Conservation (phyloP, 2,888 invertebrate genomes). For the Dicranocentrus wangi region DNA sequence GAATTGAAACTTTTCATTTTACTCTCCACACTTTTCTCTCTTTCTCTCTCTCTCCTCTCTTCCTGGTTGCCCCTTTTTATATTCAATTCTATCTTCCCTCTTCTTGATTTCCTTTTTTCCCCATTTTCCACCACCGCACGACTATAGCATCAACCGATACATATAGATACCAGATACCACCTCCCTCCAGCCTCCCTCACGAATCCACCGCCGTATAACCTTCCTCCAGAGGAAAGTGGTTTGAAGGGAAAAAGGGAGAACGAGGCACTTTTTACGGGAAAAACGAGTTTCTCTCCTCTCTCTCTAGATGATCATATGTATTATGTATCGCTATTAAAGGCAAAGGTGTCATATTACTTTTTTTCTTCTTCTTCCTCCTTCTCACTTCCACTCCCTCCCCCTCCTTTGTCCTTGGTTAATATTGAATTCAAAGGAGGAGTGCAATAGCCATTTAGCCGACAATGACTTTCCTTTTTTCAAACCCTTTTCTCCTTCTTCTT, state of each 20-base stretch:
- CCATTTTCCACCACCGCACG: slow-evolving; percentile 9
- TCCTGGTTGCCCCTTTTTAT: slow-evolving; percentile 27
- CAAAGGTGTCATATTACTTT: slow-evolving; percentile 1
- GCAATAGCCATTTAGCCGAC: background rate
- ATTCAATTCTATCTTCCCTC: slow-evolving; percentile 46
- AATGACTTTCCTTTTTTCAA: background rate
- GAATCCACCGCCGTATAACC: slow-evolving; percentile 33
- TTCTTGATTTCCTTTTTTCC: slow-evolving; percentile 6
- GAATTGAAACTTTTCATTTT: slow-evolving; percentile 48
- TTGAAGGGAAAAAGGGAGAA: no score
- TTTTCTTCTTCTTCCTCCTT: background rate
- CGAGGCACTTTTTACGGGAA: no score
- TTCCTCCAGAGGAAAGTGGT: slow-evolving; percentile 40
- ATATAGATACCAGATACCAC: no score
- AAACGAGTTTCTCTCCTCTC: no score
- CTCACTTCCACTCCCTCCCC: background rate
- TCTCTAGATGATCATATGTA: background rate
- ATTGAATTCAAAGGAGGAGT: slow-evolving; percentile 35
- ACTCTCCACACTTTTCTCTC: slow-evolving; percentile 22
- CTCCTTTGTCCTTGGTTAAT: slow-evolving; percentile 13
- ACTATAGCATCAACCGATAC: no score
- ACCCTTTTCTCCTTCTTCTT: background rate
- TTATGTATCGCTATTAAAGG: background rate
- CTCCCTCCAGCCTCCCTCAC: no score
- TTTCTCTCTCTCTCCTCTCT: background rate